Base-by-base conservation (phyloP, 1,140 invertebrate species). In the Lethrus apterus region DNA sequence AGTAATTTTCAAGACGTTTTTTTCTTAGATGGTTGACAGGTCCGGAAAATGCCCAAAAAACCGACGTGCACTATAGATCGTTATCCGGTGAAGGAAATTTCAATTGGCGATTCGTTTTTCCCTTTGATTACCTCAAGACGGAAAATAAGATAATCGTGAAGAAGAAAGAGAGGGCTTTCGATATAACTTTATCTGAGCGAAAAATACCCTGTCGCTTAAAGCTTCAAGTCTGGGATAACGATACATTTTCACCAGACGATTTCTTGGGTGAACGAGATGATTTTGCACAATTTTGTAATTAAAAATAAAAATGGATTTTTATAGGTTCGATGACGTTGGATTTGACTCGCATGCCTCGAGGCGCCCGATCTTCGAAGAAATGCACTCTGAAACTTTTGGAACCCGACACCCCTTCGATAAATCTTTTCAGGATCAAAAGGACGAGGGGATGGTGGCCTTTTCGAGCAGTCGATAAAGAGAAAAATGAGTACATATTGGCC, bases 31-130 rank as follows among this genome's bases (percentile, higher is more conserved):
- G 89, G 86, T 73, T 92, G 26, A 74, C 78, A 45, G 77, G 80
- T 21, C 68, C 68, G 4, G 74, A 83, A 31, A 76, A 86, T 52
- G 65, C 73, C 32, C 89, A 93, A 65, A 73, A 72, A 17, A 93
- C 89, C 2, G 89, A 93, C 68, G 74, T 92, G 36, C 89, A 93
- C 70, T 83, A 77, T 59, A 77, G 82, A 44, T 90, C 84, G 3
- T 56, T 86, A 20, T 81, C 75, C 1, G 88, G 89, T 1, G 86
- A 89, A 55, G 87, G 85, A 0, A 84, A 84, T 58, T 93, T 93
- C 67, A 93, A 93, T 66, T 93, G 90, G 90, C 69, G 89, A 58
- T 93, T 93, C 71, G 70, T 93, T 26, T 94, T 89, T 60, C 76
- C 74, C 7, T 81, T 93, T 55, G 78, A 80, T 35, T 93, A 92